These are phyloP conservation scores for Chinchilla lanigera DNA, from an alignment of 2,113 vertebrate genomes.

Conservation along the genomic window DNA sequence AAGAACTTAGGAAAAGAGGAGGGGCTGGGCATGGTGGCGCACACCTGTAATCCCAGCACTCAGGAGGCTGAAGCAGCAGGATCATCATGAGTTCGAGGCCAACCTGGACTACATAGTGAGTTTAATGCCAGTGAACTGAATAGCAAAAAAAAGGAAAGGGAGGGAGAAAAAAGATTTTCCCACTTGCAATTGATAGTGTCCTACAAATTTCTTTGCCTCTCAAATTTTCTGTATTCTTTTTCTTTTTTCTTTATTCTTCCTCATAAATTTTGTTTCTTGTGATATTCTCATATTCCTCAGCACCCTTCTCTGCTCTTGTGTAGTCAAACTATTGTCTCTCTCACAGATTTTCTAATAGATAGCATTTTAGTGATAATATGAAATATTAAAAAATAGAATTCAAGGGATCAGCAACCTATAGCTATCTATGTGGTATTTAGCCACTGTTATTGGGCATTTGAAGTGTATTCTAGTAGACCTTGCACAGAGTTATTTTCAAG, in stretches of 20 bases:
- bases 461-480: neutral
- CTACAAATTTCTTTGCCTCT: neutral
- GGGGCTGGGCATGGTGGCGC: too few species aligned
- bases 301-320: neutral
- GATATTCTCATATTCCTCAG: neutral
- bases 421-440: neutral
- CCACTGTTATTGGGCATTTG: neutral
- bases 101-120: too few species aligned
- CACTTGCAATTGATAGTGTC: neutral
- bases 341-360: neutral
- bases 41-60: too few species aligned
- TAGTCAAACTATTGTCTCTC: neutral
- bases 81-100: too few species aligned
- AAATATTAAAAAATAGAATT: slow-evolving; percentile 37
- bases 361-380: slow-evolving; percentile 3
- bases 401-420: neutral
- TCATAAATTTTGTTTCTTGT: neutral
- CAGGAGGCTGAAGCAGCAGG: too few species aligned
- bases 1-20: neutral
- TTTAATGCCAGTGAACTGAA: too few species aligned
- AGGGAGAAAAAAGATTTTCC: neutral
- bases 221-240: neutral
- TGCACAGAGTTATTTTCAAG: neutral
- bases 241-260: too few species aligned
- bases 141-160: neutral